Evolutionary conservation across 2,797 vertebrate species (phyloP).

Genomic region (Sebastes matsubarae): DNA sequence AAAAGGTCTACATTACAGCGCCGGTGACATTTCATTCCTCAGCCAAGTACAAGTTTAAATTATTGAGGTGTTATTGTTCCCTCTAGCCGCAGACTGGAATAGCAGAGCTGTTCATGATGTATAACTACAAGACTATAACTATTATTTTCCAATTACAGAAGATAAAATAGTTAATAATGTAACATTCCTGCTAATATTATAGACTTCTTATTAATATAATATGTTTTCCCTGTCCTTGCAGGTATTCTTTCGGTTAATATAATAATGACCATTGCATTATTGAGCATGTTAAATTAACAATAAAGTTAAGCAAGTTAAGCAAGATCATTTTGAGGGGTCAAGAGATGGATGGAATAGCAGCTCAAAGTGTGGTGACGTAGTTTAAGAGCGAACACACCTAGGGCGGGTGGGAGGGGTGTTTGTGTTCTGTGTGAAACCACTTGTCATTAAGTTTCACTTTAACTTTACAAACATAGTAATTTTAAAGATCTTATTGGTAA

Average conservation of each 20-base stretch:
- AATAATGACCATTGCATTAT: background rate
- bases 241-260: background rate
- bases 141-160: background rate
- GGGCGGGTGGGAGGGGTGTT: too few relatives aligned
- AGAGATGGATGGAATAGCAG: background rate
- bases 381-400: too few relatives aligned
- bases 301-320: background rate
- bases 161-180: background rate
- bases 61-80: slow-evolving; percentile 5
- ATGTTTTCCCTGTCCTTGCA: background rate
- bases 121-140: background rate
- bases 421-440: too few relatives aligned
- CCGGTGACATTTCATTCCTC: slow-evolving; percentile 82
- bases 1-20: slow-evolving; percentile 58
- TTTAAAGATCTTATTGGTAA: too few relatives aligned
- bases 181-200: background rate
- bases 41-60: slow-evolving; percentile 67
- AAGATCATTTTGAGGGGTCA: background rate
- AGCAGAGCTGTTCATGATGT: background rate
- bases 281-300: background rate
- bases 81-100: background rate
- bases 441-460: too few relatives aligned
- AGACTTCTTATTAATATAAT: background rate
- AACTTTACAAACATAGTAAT: too few relatives aligned
- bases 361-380: background rate